Base-by-base conservation (phyloP, 2,113 vertebrate species). In the Diadophis punctatus region DNA sequence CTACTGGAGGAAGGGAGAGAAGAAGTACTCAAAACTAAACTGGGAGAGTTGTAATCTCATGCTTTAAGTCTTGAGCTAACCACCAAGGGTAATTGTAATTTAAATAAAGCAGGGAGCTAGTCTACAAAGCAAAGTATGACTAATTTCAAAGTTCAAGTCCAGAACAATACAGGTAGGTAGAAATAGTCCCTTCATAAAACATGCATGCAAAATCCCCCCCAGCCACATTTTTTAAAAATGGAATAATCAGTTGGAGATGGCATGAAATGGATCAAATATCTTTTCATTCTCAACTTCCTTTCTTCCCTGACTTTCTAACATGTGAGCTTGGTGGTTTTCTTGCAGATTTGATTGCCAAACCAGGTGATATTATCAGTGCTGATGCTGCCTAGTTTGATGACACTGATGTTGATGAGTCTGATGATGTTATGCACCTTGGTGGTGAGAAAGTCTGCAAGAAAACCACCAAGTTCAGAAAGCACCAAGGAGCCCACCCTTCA, bases 11-110 rank as follows among this genome's bases (percentile, higher is more conserved):
- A 93, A 91, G 63, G 91, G 92, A 34, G 88, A 12, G 52, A 48
- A 94, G 95, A 94, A 93, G 4, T 16, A 49, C 18, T 10, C 52
- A 55, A 34, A 52, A 53, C 18, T 18, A 23, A 34, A 53, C 18
- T 39, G 51, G 6, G 52, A n/a, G 18, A 55, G 87, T 87, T 25
- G 87, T 49, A 87, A 22, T 11, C 22, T 34, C 51, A 88, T 4
- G 20, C 27, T 55, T 34, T 51, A 16, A n/a, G 3, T 30, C 93
- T 84, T 1, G 60, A 84, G 34, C 46, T 63, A 89, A 90, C 86
- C n/a, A 90, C 87, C 74, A 25, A 86, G 91, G 91, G 46, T 18
- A 53, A 87, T 34, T 92, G 27, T 63, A 85, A 91, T 91, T 34
- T 56, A 63, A 39, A 92, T 92, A 53, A 63, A 87, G 56, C 18